Evolutionary conservation across 2,113 vertebrate species (phyloP).

Genomic region (Microtus montanus): DNA sequence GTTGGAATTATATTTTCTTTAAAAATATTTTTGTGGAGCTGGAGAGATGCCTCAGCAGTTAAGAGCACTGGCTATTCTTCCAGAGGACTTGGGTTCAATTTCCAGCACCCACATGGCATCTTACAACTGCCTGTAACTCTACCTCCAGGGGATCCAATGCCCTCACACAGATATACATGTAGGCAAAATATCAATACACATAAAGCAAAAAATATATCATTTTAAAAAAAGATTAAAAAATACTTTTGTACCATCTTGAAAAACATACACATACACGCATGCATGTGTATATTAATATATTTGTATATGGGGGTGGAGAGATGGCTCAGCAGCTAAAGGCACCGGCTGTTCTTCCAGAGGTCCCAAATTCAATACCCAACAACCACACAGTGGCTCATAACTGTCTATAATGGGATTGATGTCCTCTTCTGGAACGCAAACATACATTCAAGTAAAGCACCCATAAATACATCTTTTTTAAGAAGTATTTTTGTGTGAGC

Average conservation of each 20-base stretch:
- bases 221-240: neutral
- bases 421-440: neutral
- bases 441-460: neutral
- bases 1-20: neutral
- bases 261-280: too few relatives aligned
- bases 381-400: neutral
- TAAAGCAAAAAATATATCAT: too few relatives aligned
- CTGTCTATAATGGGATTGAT: neutral
- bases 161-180: too few relatives aligned
- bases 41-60: too few relatives aligned
- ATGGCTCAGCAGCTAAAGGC: too few relatives aligned
- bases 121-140: too few relatives aligned
- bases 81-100: too few relatives aligned
- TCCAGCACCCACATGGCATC: too few relatives aligned
- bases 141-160: too few relatives aligned
- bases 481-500: neutral
- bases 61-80: too few relatives aligned
- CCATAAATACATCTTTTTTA: neutral
- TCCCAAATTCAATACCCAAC: neutral
- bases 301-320: neutral
- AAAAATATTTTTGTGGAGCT: neutral
- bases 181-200: too few relatives aligned
- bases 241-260: neutral
- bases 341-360: neutral
- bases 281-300: too few relatives aligned